These are phyloP conservation scores for Bostrychus sinensis DNA, from an alignment of 2,113 vertebrate species.

Conservation along the genomic window DNA sequence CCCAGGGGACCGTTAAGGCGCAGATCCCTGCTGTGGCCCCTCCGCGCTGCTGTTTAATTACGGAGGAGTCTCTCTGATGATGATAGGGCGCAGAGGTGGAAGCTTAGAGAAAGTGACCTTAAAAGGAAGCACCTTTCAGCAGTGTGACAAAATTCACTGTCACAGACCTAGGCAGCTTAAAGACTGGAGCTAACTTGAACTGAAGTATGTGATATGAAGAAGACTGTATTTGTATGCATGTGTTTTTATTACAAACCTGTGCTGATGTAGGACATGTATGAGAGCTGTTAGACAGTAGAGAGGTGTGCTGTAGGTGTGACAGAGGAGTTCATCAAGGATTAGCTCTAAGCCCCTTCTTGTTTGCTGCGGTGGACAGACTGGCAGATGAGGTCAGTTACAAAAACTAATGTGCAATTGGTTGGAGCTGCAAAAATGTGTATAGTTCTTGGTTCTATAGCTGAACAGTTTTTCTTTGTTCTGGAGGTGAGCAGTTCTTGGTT, in stretches of 20 bases:
- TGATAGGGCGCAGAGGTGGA: conserved; percentile 37
- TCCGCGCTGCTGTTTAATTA: conserved; percentile 78
- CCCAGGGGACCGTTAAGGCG: conserved; percentile 51
- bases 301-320: not conserved
- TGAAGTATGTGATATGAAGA: too few species aligned
- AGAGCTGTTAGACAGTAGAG: not conserved
- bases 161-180: not conserved
- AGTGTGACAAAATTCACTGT: not conserved
- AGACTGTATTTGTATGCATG: too few species aligned
- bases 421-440: too few species aligned
- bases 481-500: too few species aligned
- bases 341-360: not conserved
- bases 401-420: too few species aligned
- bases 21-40: conserved; percentile 52
- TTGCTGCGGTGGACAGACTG: not conserved
- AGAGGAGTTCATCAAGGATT: not conserved
- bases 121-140: conserved; percentile 5
- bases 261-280: too few species aligned
- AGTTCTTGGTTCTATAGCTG: too few species aligned
- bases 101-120: conserved; percentile 44
- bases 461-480: too few species aligned
- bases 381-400: not conserved
- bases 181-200: not conserved
- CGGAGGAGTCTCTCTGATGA: conserved; percentile 57
- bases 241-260: too few species aligned